Base-by-base conservation (phyloP, 2,113 vertebrate genomes). In the Sisor rabdophorus region DNA sequence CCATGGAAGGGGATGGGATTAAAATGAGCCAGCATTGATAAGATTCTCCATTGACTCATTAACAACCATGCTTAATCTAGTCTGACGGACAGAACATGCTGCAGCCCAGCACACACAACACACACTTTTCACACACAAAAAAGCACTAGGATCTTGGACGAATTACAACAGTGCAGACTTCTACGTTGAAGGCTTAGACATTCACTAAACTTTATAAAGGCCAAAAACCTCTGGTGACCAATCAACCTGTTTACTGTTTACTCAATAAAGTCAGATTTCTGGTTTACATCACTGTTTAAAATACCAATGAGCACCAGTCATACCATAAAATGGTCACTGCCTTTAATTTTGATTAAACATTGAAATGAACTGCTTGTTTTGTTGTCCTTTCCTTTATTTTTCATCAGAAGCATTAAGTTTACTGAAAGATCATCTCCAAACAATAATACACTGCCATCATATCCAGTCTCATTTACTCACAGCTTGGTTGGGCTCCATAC, bases 1-100 rank as follows among this genome's bases (percentile, higher is more conserved):
- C 77, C 71, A 71, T 78, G 24, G 61, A 77, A 71, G 74, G 58
- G 61, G 68, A 83, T 78, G 24, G 77, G 68, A 83, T 83, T 71
- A 73, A 80, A 83, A 76, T 76, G 40, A 70, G 54, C 54, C 56
- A 17, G 30, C 60, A 69, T 65, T n/a, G 56, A 81, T 76, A 76
- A 54, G 44, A 65, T 52, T 52, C 63, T 79, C 73, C 40, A 76
- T 53, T 79, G 76, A 76, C 79, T 83, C 76, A 79, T 80, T 81
- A 83, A 71, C 69, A 61, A 53, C 52, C 47, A 20, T 56, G 61
- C 55, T 72, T 83, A 81, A 79, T 73, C 58, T 80, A 61, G 61
- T 70, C 71, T 65, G 75, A 75, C 76, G 78, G 56, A 78, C 19
- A 28, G 63, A 36, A 44, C 71, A 24, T 19, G 56, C 55, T 60